Evolutionary conservation across 2,888 invertebrate species (phyloP).

Genomic region (Clivina fossor): DNA sequence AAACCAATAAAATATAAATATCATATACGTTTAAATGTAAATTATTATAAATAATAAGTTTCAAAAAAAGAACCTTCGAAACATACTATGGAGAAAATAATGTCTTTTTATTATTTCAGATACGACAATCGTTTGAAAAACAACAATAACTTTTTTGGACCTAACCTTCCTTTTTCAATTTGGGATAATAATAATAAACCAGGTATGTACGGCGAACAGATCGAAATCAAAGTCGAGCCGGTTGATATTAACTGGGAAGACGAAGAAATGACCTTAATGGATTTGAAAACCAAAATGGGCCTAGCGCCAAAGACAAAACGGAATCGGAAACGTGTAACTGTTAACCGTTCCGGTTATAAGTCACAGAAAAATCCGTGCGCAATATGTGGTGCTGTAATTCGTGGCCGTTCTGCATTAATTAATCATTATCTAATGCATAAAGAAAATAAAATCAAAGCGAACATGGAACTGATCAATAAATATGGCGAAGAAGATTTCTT

Average conservation of each 20-base stretch:
- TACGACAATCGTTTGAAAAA: too few relatives aligned
- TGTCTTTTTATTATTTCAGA: constrained; percentile 30
- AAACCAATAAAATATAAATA: too few relatives aligned
- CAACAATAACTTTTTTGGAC: constrained; percentile 22
- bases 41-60: too few relatives aligned
- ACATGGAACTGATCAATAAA: constrained; percentile 19
- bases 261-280: constrained; percentile 19
- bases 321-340: background rate
- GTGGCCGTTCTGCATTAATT: constrained; percentile 19
- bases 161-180: constrained; percentile 19
- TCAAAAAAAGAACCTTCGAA: background rate
- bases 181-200: constrained; percentile 28
- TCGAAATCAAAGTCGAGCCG: constrained; percentile 30
- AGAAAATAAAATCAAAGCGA: constrained; percentile 24
- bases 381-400: constrained; percentile 18
- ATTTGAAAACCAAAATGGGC: constrained; percentile 24
- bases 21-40: too few relatives aligned
- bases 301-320: constrained; percentile 6
- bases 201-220: constrained; percentile 8
- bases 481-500: constrained; percentile 20
- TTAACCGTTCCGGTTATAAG: background rate
- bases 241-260: constrained; percentile 28
- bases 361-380: constrained; percentile 18
- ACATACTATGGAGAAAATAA: constrained; percentile 3
- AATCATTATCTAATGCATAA: constrained; percentile 28